Conservation (phyloP, 2,888 invertebrate genomes). For the Corbicula japonica region DNA sequence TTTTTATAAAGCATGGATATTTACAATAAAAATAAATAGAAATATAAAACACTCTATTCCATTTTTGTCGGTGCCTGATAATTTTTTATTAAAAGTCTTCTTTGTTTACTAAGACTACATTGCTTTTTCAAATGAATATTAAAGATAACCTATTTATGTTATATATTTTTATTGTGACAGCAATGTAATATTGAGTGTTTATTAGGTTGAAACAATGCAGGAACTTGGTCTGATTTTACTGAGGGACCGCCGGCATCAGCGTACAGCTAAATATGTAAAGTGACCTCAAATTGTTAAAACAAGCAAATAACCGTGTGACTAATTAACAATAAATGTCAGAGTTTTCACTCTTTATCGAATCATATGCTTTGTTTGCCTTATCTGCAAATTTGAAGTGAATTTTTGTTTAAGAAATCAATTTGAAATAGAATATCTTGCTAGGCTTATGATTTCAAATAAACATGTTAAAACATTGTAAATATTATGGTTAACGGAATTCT, state of each 20-base stretch:
- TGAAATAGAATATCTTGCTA: conserved; percentile 14
- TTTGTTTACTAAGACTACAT: no score
- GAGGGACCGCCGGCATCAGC: conserved; percentile 3
- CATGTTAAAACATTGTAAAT: conserved; percentile 23
- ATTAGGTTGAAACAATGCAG: conserved; percentile 22
- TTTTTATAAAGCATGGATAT: no score
- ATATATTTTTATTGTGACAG: no score
- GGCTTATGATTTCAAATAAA: conserved; percentile 6
- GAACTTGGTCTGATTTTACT: neutral
- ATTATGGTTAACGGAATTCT: conserved; percentile 12
- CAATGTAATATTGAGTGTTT: no score
- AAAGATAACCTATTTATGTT: no score
- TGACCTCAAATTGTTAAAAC: neutral
- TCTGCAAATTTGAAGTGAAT: neutral
- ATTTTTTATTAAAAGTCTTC: no score
- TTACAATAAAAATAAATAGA: no score
- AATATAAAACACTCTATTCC: no score
- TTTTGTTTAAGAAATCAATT: conserved; percentile 13
- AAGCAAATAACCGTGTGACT: conserved; percentile 21
- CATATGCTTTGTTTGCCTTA: conserved; percentile 6
- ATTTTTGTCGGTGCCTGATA: no score
- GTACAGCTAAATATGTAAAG: neutral
- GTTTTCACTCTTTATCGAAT: neutral
- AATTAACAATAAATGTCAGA: conserved; percentile 22
- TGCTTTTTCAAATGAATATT: no score